A percentile compares a stretch with the other conserved stretches of the same genome.
Conservation (phyloP, 2,113 vertebrate genomes). For the Leptobrachium leishanense region DNA sequence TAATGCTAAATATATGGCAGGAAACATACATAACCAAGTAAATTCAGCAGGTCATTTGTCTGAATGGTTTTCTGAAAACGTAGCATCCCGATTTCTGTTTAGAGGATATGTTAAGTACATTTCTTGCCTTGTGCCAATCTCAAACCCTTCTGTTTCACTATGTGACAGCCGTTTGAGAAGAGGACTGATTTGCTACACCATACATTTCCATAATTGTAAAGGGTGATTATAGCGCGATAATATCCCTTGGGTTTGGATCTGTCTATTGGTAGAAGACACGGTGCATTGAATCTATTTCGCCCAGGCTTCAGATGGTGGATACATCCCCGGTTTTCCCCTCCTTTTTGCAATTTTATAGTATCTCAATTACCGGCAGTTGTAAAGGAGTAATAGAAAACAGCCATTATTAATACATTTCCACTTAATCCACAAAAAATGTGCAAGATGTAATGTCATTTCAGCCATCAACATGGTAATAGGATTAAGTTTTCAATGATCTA, state of each 20-base stretch:
- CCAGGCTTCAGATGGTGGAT: neutral
- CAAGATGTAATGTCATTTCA: conserved; percentile 72
- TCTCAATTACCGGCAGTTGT: conserved; percentile 14
- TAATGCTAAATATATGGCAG: too few species aligned
- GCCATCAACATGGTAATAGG: conserved; percentile 75
- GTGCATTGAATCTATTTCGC: neutral
- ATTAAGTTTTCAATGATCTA: conserved; percentile 77
- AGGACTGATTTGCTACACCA: neutral
- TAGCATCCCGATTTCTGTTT: too few species aligned
- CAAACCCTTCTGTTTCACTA: neutral
- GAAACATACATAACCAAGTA: too few species aligned
- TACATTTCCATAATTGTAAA: conserved; percentile 12
- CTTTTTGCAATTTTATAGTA: conserved; percentile 1
- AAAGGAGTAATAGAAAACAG: conserved; percentile 7
- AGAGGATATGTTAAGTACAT: too few species aligned
- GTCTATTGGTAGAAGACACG: conserved; percentile 3
- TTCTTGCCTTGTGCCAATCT: too few species aligned
- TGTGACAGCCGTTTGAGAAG: neutral
- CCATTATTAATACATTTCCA: conserved; percentile 30
- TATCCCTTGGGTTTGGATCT: conserved; percentile 3
- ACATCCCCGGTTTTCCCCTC: neutral
- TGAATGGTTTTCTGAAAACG: too few species aligned
- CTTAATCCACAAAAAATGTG: conserved; percentile 70
- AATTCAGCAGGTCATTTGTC: too few species aligned
- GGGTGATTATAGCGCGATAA: neutral